Conservation (phyloP, 2,888 invertebrate genomes). For the Coenonympha arcania region DNA sequence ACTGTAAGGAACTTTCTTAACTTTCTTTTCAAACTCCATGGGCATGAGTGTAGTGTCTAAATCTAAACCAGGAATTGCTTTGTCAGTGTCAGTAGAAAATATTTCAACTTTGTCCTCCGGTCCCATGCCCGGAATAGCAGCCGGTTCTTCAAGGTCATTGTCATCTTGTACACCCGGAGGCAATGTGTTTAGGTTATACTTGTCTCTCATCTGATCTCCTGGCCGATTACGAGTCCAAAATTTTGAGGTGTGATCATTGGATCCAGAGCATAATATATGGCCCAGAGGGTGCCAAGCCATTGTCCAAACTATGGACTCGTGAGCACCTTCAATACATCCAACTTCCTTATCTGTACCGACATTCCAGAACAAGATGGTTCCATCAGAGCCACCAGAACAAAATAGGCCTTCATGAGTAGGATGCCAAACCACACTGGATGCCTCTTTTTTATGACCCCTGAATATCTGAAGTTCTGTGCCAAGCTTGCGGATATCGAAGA, state of each 20-base stretch:
- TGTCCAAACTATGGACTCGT: constrained; percentile 99
- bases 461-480: constrained; percentile 97
- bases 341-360: constrained; percentile 99
- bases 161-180: constrained; percentile 82
- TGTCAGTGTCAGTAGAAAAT: constrained; percentile 74
- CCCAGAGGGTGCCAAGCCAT: constrained; percentile 99
- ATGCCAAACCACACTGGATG: constrained; percentile 98
- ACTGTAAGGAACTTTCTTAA: constrained; percentile 92
- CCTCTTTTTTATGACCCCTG: constrained; percentile 99
- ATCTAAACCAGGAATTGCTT: constrained; percentile 89
- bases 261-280: constrained; percentile 98
- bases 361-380: constrained; percentile 98
- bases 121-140: constrained; percentile 97
- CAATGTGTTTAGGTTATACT: constrained; percentile 94
- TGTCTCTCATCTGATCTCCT: constrained; percentile 98
- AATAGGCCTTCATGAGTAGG: constrained; percentile 98
- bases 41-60: constrained; percentile 78
- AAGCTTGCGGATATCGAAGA: constrained; percentile 97
- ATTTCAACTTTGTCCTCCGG: constrained; percentile 93
- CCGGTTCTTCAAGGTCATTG: constrained; percentile 80
- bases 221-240: constrained; percentile 99
- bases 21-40: constrained; percentile 81
- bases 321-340: constrained; percentile 97
- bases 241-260: constrained; percentile 99
- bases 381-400: constrained; percentile 98